Evolutionary conservation across 2,888 invertebrate species (phyloP).

Genomic region (Rhagophthalmus giganteus): DNA sequence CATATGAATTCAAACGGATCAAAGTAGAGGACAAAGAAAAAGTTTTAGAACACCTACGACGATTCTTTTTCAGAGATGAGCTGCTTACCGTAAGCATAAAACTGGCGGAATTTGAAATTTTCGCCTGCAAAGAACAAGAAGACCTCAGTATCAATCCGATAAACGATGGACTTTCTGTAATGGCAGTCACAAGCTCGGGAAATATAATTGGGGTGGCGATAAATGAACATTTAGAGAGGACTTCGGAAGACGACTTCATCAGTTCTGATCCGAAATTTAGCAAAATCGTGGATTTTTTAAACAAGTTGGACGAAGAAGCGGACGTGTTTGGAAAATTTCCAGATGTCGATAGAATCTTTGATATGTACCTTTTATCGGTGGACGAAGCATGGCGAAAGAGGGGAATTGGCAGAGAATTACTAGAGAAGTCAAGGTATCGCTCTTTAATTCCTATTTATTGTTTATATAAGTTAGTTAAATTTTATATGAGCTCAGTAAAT

Average conservation of each 20-base stretch:
- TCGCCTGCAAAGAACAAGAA: slow-evolving; percentile 66
- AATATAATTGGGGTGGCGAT: slow-evolving; percentile 57
- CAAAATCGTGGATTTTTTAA: slow-evolving; percentile 65
- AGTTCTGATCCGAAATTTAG: slow-evolving; percentile 65
- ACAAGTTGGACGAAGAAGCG: slow-evolving; percentile 60
- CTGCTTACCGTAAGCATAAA: slow-evolving; percentile 67
- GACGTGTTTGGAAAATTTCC: slow-evolving; percentile 63
- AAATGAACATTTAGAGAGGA: slow-evolving; percentile 49
- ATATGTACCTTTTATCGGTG: slow-evolving; percentile 69
- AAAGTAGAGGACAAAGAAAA: slow-evolving; percentile 55
- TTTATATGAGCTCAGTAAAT: slow-evolving; percentile 1
- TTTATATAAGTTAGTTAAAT: too few species aligned
- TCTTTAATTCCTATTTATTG: background rate
- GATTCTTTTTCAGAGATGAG: slow-evolving; percentile 73
- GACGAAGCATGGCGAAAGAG: slow-evolving; percentile 66
- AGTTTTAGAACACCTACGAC: slow-evolving; percentile 60
- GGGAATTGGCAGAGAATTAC: slow-evolving; percentile 67
- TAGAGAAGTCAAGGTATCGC: slow-evolving; percentile 65
- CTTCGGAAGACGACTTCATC: slow-evolving; percentile 55
- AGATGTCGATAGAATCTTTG: slow-evolving; percentile 59
- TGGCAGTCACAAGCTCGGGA: slow-evolving; percentile 63
- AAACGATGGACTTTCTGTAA: slow-evolving; percentile 63
- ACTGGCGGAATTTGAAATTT: slow-evolving; percentile 63
- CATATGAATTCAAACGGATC: slow-evolving; percentile 56
- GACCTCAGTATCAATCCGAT: slow-evolving; percentile 63